Percentiles rank a stretch among this genome's conserved stretches.
Conservation (phyloP, 1,140 invertebrate species). For the Dreissena rostriformis region DNA sequence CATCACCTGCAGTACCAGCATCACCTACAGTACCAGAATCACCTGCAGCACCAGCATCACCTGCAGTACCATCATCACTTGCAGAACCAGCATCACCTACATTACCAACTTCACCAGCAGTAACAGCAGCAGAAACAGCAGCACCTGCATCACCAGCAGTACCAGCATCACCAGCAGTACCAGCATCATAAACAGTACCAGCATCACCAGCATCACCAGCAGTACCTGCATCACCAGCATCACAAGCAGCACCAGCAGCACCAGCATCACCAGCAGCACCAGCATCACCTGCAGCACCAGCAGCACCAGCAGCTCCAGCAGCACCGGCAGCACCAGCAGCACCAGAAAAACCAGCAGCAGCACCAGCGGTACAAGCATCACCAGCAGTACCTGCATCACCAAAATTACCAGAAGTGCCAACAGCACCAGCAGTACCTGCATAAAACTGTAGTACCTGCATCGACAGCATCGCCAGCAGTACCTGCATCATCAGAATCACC, state of each 20-base stretch:
- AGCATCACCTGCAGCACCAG: not conserved
- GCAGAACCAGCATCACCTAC: too few species aligned
- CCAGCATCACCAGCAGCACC: conserved; percentile 11
- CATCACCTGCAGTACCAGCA: conserved; percentile 14
- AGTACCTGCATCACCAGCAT: conserved; percentile 22
- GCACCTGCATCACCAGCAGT: too few species aligned
- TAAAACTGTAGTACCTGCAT: conserved; percentile 31
- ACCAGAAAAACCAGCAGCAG: conserved; percentile 24
- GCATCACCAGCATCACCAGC: conserved; percentile 36
- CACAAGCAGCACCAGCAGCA: conserved; percentile 28
- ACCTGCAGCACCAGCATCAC: too few species aligned
- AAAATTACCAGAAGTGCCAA: conserved; percentile 20
- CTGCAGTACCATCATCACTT: too few species aligned
- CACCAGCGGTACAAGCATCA: too few species aligned
- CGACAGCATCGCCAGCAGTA: conserved; percentile 31
- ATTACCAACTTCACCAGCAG: conserved; percentile 20
- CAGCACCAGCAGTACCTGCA: conserved; percentile 39
- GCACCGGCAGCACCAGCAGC: conserved; percentile 25
- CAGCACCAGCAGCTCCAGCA: conserved; percentile 34
- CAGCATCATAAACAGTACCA: conserved; percentile 4
- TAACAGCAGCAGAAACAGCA: too few species aligned
- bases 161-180: conserved; percentile 12
- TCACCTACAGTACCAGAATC: not conserved
- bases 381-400: too few species aligned
- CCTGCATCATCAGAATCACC: conserved; percentile 33